Conservation (phyloP, 2,888 invertebrate genomes). For the Cheilosia pagana region DNA sequence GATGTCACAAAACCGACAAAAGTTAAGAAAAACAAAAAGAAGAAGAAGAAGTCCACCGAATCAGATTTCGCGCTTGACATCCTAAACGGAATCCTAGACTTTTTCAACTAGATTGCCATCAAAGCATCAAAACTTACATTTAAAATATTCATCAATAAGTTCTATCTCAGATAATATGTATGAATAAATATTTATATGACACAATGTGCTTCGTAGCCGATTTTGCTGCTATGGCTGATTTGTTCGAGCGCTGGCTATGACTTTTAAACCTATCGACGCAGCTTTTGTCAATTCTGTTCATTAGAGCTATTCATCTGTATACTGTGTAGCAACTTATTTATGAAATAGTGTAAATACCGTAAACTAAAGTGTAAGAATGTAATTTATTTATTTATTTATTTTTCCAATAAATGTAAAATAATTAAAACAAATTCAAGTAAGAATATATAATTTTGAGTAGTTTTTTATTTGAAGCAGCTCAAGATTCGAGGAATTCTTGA, state of each 20-base stretch:
- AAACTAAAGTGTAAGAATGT: slow-evolving; percentile 47
- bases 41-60: slow-evolving; percentile 77
- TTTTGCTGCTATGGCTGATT: too few relatives aligned
- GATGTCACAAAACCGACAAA: slow-evolving; percentile 76
- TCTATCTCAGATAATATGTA: too few relatives aligned
- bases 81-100: slow-evolving; percentile 81
- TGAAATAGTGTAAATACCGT: slow-evolving; percentile 56
- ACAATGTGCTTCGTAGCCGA: too few relatives aligned
- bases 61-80: slow-evolving; percentile 80
- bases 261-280: too few relatives aligned
- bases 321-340: too few relatives aligned
- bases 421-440: slow-evolving; percentile 2
- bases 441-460: background rate
- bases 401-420: slow-evolving; percentile 65
- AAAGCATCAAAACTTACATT: slow-evolving; percentile 20
- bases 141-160: slow-evolving; percentile 4
- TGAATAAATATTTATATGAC: too few relatives aligned
- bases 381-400: slow-evolving; percentile 69
- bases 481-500: too few relatives aligned
- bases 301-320: too few relatives aligned
- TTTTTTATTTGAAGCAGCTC: too few relatives aligned
- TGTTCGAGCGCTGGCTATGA: too few relatives aligned
- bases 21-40: slow-evolving; percentile 81
- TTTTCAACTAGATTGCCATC: slow-evolving; percentile 79
- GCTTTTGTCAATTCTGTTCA: too few relatives aligned